Evolutionary conservation across 2,888 invertebrate species (phyloP), one percentile per base, ranked within the genome.

Genomic region (Nomada lathburiana): DNA sequence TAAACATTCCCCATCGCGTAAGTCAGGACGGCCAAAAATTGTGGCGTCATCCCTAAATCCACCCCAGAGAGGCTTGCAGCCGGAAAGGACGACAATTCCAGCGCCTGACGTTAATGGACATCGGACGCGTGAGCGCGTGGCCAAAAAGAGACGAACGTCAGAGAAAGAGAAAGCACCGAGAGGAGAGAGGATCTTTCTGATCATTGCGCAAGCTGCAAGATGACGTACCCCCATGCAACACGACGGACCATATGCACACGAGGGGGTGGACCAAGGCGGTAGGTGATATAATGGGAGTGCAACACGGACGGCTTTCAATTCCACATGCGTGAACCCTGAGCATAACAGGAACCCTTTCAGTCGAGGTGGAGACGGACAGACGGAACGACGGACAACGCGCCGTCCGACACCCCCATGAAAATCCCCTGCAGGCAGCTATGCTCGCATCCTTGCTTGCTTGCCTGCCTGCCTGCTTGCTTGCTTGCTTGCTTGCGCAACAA

Each of bases 401-500:
- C 86, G 82, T 83, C 85, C 86, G 80, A 89, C 91, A 89, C 90
- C 90, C 92, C 89, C 91, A 84, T 88, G 87, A 83, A 88, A 89
- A 89, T 90, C 89, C 89, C 90, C 82, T 80, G 86, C 83, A 80
- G 83, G 76, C 86, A 64, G 80, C 71, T 70, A 42, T 85, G 69
- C 62, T 59, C 70, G 63, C 59, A 71, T 62, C 90, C 89, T 93
- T 93, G 91, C 93, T 36, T 1, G 36, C 36, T 7, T 7, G 29
- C 29, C 7, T 36, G 36, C 65, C 79, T 57, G 59, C 55, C 57
- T 47, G 81, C 65, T 73, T 62, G 90, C 65, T 82, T 57, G 59
- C 55, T 63, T 47, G 81, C 65, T 73, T 62, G 90, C 89, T 93
- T 93, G 91, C 93, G 92, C 91, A 90, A 92, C 93, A 93, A 92